A percentile compares a stretch with the other conserved stretches of the same genome.
These are phyloP conservation scores for Gobio occitaniae DNA, from an alignment of 2,797 vertebrate genomes.

Conservation along the genomic window DNA sequence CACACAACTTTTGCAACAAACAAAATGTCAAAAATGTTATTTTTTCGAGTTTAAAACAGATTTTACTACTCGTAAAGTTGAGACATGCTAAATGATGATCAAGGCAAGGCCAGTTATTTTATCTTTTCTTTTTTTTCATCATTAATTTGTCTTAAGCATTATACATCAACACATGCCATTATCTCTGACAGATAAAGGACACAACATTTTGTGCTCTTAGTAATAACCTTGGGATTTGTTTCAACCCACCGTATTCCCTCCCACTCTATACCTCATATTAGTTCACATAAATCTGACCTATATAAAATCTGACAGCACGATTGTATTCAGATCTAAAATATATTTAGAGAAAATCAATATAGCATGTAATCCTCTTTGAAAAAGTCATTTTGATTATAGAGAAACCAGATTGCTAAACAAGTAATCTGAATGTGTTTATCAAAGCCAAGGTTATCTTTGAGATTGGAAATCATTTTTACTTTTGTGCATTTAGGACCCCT, in stretches of 20 bases:
- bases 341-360: constrained; percentile 54
- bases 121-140: constrained; percentile 14
- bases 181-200: constrained; percentile 26
- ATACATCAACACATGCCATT: constrained; percentile 2
- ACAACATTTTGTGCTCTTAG: neutral
- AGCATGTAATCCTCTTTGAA: constrained; percentile 55
- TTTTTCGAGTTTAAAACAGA: neutral
- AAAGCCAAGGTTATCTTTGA: constrained; percentile 37
- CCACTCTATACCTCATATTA: constrained; percentile 31
- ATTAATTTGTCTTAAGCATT: constrained; percentile 35
- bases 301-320: constrained; percentile 57
- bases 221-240: constrained; percentile 10
- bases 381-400: constrained; percentile 54
- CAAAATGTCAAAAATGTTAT: neutral
- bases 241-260: neutral
- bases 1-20: neutral
- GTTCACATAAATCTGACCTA: constrained; percentile 53
- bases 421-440: constrained; percentile 49
- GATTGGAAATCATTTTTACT: constrained; percentile 46
- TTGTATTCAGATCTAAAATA: constrained; percentile 58
- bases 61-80: neutral
- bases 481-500: constrained; percentile 24
- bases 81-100: constrained; percentile 42
- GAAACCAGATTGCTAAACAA: constrained; percentile 39
- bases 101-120: neutral